Base-by-base conservation (phyloP, 2,888 invertebrate species). In the Megalurothrips usitatus region DNA sequence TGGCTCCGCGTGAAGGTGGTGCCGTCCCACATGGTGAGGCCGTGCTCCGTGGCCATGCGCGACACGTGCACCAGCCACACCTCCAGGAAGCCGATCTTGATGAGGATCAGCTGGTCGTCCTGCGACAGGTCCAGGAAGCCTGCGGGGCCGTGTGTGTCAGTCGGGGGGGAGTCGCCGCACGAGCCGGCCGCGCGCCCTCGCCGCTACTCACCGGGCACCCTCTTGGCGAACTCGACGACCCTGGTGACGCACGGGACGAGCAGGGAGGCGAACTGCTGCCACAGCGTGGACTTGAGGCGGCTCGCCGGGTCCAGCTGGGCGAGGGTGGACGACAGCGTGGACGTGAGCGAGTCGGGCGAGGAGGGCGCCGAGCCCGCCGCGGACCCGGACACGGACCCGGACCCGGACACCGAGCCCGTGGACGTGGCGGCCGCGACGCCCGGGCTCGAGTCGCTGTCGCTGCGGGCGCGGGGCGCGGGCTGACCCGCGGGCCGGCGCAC, bases 61-160 rank as follows among this genome's bases (percentile, higher is more conserved):
- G 96, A 92, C 83, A 95, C 93, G 85, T 97, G 93, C 79, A 95
- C 93, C 84, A 98, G 90, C 97, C 98, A 98, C 83, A 97, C 93
- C 89, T 98, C 98, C 87, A 97, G 97, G 90, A 99, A 99, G 83
- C 98, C 97, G 63, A 93, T 92, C 90, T 99, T 98, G 86, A 98
- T 96, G 84, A 99, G 91, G 84, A 98, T 96, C 84, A 99, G 91
- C 88, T 99, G 98, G 89, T 98, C 98, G 87, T 98, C 98, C 88
- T 98, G 98, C 81, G 94, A 92, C 84, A 98, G 91, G 84, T 93
- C 92, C 86, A 93, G 91, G 89, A 98, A 98, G 83, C 96, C 91
- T 89, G 85, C 0, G 23, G 9, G 23, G 4, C 68, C 34, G 6
- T 6, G 6, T 4, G 34, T 43, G 58, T n/a, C 58, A 14, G 58